phyloP scores from a whole-genome alignment of 2,888 invertebrate genomes.

The Coleophora flavipennella region DNA sequence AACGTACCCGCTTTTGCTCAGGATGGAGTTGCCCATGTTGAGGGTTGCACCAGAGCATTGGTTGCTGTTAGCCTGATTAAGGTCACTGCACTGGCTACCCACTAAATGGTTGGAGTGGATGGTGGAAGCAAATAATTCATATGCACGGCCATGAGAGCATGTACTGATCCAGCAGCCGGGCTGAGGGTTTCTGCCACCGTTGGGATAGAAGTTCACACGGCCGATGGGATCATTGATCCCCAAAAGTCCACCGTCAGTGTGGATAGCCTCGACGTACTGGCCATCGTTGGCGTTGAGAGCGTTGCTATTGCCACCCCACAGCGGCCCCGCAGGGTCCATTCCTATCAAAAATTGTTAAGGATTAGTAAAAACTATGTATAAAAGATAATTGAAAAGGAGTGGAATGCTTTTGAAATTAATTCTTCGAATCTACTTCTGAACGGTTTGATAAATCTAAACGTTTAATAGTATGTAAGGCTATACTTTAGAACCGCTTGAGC shows the following conservation, averaged over 20 bases:
- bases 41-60: constrained; percentile 19
- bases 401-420: too few species aligned
- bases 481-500: too few species aligned
- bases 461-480: too few species aligned
- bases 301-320: constrained; percentile 24
- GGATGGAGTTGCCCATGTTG: constrained; percentile 24
- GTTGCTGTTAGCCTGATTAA: constrained; percentile 17
- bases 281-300: constrained; percentile 23
- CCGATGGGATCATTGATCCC: constrained; percentile 30
- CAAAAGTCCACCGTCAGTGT: constrained; percentile 30
- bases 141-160: constrained; percentile 7
- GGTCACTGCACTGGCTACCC: constrained; percentile 22
- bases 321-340: constrained; percentile 20
- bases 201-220: constrained; percentile 33
- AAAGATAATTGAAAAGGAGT: too few species aligned
- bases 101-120: constrained; percentile 19
- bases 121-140: constrained; percentile 19
- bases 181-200: constrained; percentile 27
- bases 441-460: too few species aligned
- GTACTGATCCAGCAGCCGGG: constrained; percentile 23
- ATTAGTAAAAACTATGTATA: too few species aligned
- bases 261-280: constrained; percentile 32
- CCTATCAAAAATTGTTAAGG: neutral
- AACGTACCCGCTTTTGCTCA: constrained; percentile 16
- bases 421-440: too few species aligned